These are phyloP conservation scores for Papilio polyxenes DNA, from an alignment of 1,140 invertebrate genomes.

Conservation along the genomic window DNA sequence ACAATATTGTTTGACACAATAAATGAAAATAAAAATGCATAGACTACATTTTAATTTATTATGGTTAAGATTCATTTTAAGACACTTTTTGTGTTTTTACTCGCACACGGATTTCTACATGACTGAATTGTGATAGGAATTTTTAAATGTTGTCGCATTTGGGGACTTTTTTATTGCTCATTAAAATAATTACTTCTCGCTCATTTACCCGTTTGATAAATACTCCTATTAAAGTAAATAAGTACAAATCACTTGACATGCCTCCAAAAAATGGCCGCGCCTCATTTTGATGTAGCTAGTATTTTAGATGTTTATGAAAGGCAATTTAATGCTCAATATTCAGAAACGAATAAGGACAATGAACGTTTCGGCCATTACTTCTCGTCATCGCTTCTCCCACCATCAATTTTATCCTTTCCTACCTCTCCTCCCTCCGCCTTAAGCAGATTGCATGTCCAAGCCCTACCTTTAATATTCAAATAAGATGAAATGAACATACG, in stretches of 20 bases:
- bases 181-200: neutral
- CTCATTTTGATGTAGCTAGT: neutral
- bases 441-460: constrained; percentile 25
- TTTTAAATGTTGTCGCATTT: neutral
- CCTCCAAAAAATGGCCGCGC: constrained; percentile 26
- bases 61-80: too few species aligned
- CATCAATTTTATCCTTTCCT: neutral
- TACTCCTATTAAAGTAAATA: neutral
- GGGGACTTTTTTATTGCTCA: neutral
- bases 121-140: neutral
- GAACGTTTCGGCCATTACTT: neutral
- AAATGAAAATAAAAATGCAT: too few species aligned
- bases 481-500: constrained; percentile 19
- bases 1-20: too few species aligned
- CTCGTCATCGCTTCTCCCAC: neutral
- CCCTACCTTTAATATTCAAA: constrained; percentile 28
- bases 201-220: neutral
- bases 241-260: constrained; percentile 20
- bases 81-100: neutral
- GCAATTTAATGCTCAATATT: neutral
- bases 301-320: neutral
- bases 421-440: neutral
- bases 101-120: neutral
- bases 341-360: neutral
- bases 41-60: too few species aligned